Conservation (phyloP, 1,140 invertebrate species). For the Bombus waltoni region DNA sequence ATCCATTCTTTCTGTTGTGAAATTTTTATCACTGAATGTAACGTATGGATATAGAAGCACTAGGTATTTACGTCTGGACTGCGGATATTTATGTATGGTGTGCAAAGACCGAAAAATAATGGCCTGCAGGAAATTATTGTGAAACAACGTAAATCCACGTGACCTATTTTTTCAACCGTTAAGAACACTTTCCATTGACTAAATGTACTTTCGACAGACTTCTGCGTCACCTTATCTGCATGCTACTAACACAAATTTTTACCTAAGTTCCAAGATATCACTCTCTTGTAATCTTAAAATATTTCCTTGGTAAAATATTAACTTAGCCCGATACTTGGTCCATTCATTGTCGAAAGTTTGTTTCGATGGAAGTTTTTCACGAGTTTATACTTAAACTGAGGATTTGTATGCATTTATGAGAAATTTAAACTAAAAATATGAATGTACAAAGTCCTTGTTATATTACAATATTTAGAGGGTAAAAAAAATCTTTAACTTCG, state of each 20-base stretch:
- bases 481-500: background rate
- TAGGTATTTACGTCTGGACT: no score
- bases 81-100: no score
- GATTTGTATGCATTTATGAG: no score
- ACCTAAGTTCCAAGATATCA: background rate
- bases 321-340: background rate
- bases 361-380: background rate
- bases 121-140: no score
- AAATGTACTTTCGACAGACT: background rate
- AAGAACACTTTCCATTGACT: background rate
- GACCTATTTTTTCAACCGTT: no score
- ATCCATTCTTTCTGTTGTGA: background rate
- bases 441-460: no score
- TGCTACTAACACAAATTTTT: slow-evolving; percentile 5
- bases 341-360: background rate
- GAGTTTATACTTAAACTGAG: background rate
- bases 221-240: background rate
- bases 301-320: background rate
- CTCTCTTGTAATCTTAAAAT: no score
- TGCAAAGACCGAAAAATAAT: no score
- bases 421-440: background rate
- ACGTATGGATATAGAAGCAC: no score
- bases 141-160: no score
- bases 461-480: no score
- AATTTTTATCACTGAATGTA: background rate